Evolutionary conservation across 2,113 vertebrate genomes (phyloP).

Genomic region (Acrocephalus kingi): DNA sequence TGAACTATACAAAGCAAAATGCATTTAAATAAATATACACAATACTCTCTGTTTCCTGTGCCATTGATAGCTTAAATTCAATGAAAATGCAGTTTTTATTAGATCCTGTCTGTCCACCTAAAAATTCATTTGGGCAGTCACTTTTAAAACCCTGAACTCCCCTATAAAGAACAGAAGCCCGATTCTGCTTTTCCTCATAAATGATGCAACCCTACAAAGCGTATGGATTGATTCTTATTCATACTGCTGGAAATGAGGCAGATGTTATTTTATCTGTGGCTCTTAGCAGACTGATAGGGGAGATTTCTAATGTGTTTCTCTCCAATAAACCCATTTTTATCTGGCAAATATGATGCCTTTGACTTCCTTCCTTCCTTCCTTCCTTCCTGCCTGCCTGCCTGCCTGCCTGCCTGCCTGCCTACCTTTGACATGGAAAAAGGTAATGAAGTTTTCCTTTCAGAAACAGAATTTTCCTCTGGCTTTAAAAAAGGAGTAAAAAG

Average conservation of each 20-base stretch:
- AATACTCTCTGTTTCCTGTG: not conserved
- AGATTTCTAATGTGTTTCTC: not conserved
- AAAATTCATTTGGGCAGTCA: not conserved
- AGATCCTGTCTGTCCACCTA: not conserved
- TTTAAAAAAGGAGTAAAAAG: not conserved
- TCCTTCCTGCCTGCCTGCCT: not conserved
- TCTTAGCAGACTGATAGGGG: not conserved
- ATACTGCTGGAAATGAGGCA: not conserved
- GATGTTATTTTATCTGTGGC: not conserved
- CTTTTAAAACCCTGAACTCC: not conserved
- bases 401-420: not conserved
- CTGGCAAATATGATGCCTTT: not conserved
- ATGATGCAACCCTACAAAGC: not conserved
- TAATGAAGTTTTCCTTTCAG: not conserved
- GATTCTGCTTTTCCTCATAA: not conserved
- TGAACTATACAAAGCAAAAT: not conserved
- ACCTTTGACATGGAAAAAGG: not conserved
- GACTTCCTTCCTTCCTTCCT: accelerated
- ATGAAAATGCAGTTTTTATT: not conserved
- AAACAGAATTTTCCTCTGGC: not conserved
- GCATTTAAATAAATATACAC: not conserved
- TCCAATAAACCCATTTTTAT: not conserved
- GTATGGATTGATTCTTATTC: not conserved
- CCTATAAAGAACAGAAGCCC: not conserved
- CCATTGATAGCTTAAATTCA: not conserved